Evolutionary conservation across 2,113 vertebrate genomes (phyloP).

Genomic region (Collichthys lucidus): DNA sequence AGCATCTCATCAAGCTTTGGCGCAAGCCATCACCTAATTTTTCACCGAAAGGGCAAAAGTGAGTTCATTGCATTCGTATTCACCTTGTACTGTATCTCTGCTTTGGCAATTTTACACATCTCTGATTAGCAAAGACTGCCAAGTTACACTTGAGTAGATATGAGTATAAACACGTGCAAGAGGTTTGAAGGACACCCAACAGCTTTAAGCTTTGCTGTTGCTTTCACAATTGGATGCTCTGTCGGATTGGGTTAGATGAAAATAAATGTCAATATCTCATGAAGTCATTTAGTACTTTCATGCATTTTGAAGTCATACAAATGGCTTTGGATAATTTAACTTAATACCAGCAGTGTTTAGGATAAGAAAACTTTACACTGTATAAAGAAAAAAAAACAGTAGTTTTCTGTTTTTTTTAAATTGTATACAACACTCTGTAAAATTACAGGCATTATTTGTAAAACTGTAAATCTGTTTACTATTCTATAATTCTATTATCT

Average conservation of each 20-base stretch:
- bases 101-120: conserved; percentile 36
- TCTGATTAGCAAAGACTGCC: conserved; percentile 29
- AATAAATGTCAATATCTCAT: neutral
- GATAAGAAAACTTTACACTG: no score
- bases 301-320: neutral
- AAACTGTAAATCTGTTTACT: no score
- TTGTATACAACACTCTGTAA: no score
- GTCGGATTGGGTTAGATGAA: conserved; percentile 8
- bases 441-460: no score
- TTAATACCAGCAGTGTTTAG: neutral
- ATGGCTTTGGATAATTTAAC: neutral
- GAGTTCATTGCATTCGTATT: neutral
- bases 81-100: conserved; percentile 18
- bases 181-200: neutral
- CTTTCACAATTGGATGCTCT: conserved; percentile 11
- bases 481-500: neutral
- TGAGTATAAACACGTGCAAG: conserved; percentile 4
- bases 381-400: no score
- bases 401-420: no score
- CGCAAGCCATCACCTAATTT: neutral
- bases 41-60: neutral
- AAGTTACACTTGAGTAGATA: conserved; percentile 7
- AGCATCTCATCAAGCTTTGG: neutral
- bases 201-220: neutral
- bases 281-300: neutral